Evolutionary conservation across 2,888 invertebrate genomes (phyloP), one percentile per base, ranked within the genome.

Genomic region (Clivina fossor): DNA sequence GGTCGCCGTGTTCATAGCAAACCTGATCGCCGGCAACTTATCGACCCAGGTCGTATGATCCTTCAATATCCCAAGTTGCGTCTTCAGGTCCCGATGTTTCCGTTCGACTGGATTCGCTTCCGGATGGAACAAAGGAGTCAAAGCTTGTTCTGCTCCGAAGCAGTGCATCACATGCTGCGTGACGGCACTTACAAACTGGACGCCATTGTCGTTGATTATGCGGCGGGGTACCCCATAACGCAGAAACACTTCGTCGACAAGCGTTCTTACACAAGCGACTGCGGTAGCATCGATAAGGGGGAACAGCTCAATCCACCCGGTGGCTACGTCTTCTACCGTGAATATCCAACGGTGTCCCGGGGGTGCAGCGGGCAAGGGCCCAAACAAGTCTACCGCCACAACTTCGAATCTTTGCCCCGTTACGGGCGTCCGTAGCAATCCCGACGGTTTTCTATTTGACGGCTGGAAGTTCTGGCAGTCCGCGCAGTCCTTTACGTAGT

Each of bases 251-350:
- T 71, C 69, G 16, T 69, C 60, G 0, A 71, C 37, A 0, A 72
- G 53, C 0, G 48, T 60, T 1, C 33, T 44, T 0, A 68, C 67
- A 43, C 69, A 69, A 0, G 56, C 57, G 47, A 66, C 66, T 0
- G 69, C 66, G 1, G 65, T 66, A 0, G 69, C 67, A 4, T 60
- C 47, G 5, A 58, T 47, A 1, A 71, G 41, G 0, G 69, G 59
- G 35, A 70, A 69, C 1, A 71, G 26, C 35, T 71, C 71, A 3
- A 69, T 61, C 68, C 69, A 71, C 18, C 30, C 24, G 15, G 40
- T 35, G n/a, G 38, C 32, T 2, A 47, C 47, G 30, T 53, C 57
- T 28, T 57, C 47, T 18, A 57, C 18, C n/a, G 28, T 43, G 13
- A 53, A 47, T 44, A 62, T 58, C 30, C 64, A 62, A 9, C 16